Evolutionary conservation across 2,888 invertebrate genomes (phyloP).

Genomic region (Steinernema hermaphroditum): DNA sequence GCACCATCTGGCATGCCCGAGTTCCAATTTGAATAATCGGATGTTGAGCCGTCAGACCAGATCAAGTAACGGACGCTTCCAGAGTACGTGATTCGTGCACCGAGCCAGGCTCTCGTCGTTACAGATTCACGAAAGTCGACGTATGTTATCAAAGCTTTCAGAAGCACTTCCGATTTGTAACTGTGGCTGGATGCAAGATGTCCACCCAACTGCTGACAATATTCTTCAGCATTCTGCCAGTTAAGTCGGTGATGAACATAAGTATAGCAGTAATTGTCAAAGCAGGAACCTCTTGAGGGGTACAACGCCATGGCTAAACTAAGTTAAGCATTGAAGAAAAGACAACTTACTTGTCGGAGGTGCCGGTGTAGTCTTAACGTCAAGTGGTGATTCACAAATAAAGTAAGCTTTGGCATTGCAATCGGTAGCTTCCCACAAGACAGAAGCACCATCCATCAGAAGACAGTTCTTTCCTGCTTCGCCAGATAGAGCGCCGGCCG

Average conservation of each 20-base stretch:
- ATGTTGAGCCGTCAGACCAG: not conserved
- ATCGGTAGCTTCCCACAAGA: not conserved
- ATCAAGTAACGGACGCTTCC: not conserved
- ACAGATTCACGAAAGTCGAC: not conserved
- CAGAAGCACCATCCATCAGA: not conserved
- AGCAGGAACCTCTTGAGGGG: not conserved
- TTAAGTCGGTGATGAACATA: not conserved
- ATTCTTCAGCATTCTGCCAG: not conserved
- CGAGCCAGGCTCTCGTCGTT: slow-evolving; percentile 6
- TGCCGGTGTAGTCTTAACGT: not conserved
- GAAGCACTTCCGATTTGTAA: not conserved
- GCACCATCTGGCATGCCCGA: not conserved
- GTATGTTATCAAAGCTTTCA: too few species aligned
- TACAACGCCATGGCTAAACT: not conserved
- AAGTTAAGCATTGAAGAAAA: not conserved
- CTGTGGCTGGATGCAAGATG: not conserved
- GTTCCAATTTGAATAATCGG: not conserved
- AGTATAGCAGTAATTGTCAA: not conserved
- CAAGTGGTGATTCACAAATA: not conserved
- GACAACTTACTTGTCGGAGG: not conserved
- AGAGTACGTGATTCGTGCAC: too few species aligned
- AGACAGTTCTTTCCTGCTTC: not conserved
- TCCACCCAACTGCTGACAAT: slow-evolving; percentile 1
- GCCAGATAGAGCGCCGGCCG: not conserved
- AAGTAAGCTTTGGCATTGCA: not conserved